phyloP scores from a whole-genome alignment of 2,888 invertebrate genomes.

The Tinea pellionella region DNA sequence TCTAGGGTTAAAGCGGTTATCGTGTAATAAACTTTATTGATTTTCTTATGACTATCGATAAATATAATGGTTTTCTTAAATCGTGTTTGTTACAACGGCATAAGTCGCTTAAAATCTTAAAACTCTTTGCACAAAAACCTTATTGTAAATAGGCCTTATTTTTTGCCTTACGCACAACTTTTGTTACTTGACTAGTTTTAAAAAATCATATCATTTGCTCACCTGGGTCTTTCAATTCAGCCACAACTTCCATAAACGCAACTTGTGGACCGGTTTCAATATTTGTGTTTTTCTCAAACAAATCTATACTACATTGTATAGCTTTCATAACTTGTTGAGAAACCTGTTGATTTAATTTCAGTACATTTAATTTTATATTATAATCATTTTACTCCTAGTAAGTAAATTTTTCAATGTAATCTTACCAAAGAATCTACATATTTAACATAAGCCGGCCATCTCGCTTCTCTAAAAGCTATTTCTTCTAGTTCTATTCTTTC shows the following conservation, averaged over 20 bases:
- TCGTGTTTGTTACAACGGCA: too few species aligned
- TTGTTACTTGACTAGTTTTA: too few species aligned
- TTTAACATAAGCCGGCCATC: slow-evolving; percentile 64
- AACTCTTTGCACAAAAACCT: too few species aligned
- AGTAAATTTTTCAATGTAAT: background rate
- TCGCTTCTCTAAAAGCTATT: slow-evolving; percentile 42
- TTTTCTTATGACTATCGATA: too few species aligned
- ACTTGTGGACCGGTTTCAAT: slow-evolving; percentile 60
- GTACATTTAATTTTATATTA: background rate
- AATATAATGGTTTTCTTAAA: too few species aligned
- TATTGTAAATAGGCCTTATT: too few species aligned
- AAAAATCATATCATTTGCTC: slow-evolving; percentile 14
- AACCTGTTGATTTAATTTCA: slow-evolving; percentile 32
- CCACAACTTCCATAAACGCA: slow-evolving; percentile 81
- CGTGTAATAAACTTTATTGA: too few species aligned
- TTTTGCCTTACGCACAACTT: too few species aligned
- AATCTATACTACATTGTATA: slow-evolving; percentile 60
- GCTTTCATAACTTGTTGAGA: slow-evolving; percentile 54
- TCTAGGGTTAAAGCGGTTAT: too few species aligned
- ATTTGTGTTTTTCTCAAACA: slow-evolving; percentile 73
- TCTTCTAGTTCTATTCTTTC: slow-evolving; percentile 49
- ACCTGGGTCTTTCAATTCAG: slow-evolving; percentile 79
- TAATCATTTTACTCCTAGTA: too few species aligned
- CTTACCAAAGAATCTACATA: slow-evolving; percentile 53
- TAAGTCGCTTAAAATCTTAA: too few species aligned